Base-by-base conservation (phyloP, 2,113 vertebrate species). In the Cathartes aura region DNA sequence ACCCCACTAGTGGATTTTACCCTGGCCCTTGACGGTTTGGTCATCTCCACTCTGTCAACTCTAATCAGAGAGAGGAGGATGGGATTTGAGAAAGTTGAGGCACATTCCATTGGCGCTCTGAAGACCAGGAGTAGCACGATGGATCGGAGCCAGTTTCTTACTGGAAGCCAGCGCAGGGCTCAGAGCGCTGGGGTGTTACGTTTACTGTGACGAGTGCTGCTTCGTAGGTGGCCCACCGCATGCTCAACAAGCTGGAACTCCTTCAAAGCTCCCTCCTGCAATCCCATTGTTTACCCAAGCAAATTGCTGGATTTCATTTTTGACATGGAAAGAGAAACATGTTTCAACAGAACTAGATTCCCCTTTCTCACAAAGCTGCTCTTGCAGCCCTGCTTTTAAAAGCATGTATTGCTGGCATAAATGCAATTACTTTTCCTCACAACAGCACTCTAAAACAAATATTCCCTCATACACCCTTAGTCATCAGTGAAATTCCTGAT, bases 281-380 rank as follows among this genome's bases (percentile, higher is more conserved):
- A 40, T 5, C 52, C 58, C 40, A 38, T 2, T 75, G 52, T 63
- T 91, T 82, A 56, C 83, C 43, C 60, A 87, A 84, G 76, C n/a
- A 93, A 92, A 91, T 72, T 55, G 36, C 60, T 71, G 52, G 56
- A 19, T 92, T 87, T 89, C 13, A 48, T 60, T 95, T 90, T 72
- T 87, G 56, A 85, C 68, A 58, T 30, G 5, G 5, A 64, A 82
- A 80, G 59, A 59, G 42, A 82, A 82, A 97, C 43, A 47, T 36
- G 43, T 82, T 85, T 73, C 64, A 76, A 79, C 70, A 95, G 64
- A 85, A 75, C 36, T 24, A 32, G 64, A 72, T 34, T 78, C 45
- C 11, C 27, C 55, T 29, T 84, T 53, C 56, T 86, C 40, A 52
- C 48, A 56, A 36, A 85, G 76, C 83, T 53, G 52, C 34, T 67